Base-by-base conservation (phyloP, 2,113 vertebrate species). In the Passer montanus region DNA sequence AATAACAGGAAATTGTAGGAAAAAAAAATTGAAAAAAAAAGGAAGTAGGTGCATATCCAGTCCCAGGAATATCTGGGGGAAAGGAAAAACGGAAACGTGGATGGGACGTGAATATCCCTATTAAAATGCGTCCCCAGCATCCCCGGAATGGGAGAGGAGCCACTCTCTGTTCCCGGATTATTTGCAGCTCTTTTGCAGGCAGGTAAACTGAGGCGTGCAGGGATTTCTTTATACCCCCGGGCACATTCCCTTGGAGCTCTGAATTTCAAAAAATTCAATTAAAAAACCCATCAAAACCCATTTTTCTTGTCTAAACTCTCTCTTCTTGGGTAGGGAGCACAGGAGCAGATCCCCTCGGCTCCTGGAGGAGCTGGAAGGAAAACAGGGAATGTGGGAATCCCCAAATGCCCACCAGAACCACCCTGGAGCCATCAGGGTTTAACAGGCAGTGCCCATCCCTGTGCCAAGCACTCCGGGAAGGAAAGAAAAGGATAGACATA, bases 241-340 rank as follows among this genome's bases (percentile, higher is more conserved):
- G 24, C 31, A 7, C 37, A 11, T 6, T 46, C 47, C 27, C 39
- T 33, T 9, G 2, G 33, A 22, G 17, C 21, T 21, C 31, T 8
- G n/a, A 56, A 47, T n/a, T 66, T 4, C 4, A 41, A 56, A 44
- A 33, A 41, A n/a, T 3, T 23, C 11, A 2, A 14, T 35, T 55
- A 4, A 35, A 55, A 44, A 35, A 2, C 1, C 10, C 21, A 10
- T 26, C 13, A 7, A 27, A 22, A 1, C 4, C 4, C 2, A 0
- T 7, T 60, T 43, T 18, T 12, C 13, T 41, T 13, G 27, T 15
- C 37, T 4, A 0, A 50, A 41, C 11, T 22, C 67, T 22, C 3
- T 23, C 49, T 9, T 35, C 26, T 0, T 3, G 58, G 43, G 4
- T 11, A 3, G 1, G 10, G 44, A 90, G 39, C 70, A 13, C 0